A percentile compares a stretch with the other conserved stretches of the same genome.
These are phyloP conservation scores for Planococcus citri DNA, from an alignment of 1,140 invertebrate genomes.

Conservation along the genomic window DNA sequence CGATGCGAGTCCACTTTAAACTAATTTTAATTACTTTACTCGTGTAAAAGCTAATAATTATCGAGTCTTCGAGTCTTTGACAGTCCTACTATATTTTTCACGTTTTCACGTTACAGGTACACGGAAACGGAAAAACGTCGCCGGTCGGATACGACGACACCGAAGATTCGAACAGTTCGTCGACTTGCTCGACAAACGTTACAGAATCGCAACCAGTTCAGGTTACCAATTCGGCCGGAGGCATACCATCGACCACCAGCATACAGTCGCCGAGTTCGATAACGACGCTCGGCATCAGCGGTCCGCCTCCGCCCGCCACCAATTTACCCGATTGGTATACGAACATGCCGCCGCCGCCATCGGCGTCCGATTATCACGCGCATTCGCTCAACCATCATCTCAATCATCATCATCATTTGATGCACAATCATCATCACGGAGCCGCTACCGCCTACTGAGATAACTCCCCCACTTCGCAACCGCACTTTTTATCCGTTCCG, in stretches of 20 bases:
- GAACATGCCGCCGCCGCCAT: slow-evolving; percentile 36
- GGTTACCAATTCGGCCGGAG: slow-evolving; percentile 37
- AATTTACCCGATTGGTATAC: slow-evolving; percentile 51
- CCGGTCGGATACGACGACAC: slow-evolving; percentile 37
- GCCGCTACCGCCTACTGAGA: slow-evolving; percentile 30
- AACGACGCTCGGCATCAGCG: slow-evolving; percentile 28
- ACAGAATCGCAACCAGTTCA: slow-evolving; percentile 27
- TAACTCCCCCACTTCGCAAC: slow-evolving; percentile 27
- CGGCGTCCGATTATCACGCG: slow-evolving; percentile 37
- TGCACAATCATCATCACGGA: slow-evolving; percentile 27
- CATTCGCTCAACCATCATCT: slow-evolving; percentile 38
- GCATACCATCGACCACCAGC: slow-evolving; percentile 37
- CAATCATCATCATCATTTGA: slow-evolving; percentile 24
- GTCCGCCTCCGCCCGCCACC: slow-evolving; percentile 35
- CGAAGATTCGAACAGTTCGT: slow-evolving; percentile 44
- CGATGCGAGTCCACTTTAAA: too few species aligned
- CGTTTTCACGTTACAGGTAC: slow-evolving; percentile 36
- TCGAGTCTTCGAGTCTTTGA: too few species aligned
- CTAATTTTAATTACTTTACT: too few species aligned
- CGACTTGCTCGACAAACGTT: slow-evolving; percentile 37
- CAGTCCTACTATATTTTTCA: too few species aligned
- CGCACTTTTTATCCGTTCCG: background rate
- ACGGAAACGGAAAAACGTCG: slow-evolving; percentile 32
- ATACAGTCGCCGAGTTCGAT: slow-evolving; percentile 45
- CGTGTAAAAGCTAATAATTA: too few species aligned